phyloP scores from a whole-genome alignment of 2,797 vertebrate genomes.

The Leucoraja ocellata region DNA sequence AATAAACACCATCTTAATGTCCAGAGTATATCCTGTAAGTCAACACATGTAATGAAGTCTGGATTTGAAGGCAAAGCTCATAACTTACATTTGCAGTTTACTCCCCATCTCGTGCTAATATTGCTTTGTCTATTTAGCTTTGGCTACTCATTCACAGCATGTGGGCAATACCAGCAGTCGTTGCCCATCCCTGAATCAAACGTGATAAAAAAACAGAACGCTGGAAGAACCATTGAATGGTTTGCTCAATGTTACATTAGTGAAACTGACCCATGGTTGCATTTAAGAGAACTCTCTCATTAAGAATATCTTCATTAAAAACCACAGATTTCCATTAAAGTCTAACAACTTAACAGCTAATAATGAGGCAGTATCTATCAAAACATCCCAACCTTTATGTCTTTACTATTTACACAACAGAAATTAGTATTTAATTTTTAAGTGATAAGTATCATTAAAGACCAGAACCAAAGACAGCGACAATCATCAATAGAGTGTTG shows the following conservation, averaged over 20 bases:
- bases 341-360: neutral
- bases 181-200: too few relatives aligned
- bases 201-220: too few relatives aligned
- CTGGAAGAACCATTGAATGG: neutral
- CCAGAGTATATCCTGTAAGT: neutral
- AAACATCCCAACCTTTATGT: neutral
- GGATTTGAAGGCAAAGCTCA: neutral
- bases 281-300: neutral
- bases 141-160: too few relatives aligned
- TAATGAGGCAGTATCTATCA: neutral
- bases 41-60: slow-evolving; percentile 32
- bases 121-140: too few relatives aligned
- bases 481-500: neutral
- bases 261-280: neutral
- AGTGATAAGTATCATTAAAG: neutral
- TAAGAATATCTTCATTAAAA: neutral
- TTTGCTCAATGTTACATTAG: neutral
- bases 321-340: neutral
- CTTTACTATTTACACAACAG: neutral
- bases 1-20: neutral
- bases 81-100: too few relatives aligned
- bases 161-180: too few relatives aligned
- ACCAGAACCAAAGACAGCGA: neutral
- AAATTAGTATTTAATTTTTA: neutral
- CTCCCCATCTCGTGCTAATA: too few relatives aligned